These are phyloP conservation scores for Drosophila yooni DNA, from an alignment of 2,888 invertebrate species.

Conservation along the genomic window DNA sequence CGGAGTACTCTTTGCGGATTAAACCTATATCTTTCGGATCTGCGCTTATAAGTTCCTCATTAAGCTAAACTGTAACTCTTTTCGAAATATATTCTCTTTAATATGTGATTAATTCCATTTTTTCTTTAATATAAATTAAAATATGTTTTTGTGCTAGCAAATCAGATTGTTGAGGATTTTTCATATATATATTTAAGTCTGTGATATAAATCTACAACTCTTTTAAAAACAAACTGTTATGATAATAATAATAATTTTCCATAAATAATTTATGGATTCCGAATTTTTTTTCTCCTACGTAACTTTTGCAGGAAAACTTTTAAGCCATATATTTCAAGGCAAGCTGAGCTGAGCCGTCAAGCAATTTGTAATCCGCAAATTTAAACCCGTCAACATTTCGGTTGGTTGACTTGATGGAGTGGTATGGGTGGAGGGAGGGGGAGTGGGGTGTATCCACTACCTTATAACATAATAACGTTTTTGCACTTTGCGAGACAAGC, in stretches of 20 bases:
- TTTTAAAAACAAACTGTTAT: background rate
- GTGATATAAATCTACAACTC: background rate
- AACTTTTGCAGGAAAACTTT: background rate
- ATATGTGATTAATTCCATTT: no score
- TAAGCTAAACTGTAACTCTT: background rate
- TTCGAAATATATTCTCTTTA: no score
- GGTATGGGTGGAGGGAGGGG: background rate
- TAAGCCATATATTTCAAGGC: constrained; percentile 1
- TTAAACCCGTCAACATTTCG: constrained; percentile 29
- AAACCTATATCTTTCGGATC: background rate
- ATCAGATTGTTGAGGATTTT: background rate
- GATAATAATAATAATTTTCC: background rate
- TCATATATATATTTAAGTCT: background rate
- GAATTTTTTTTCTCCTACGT: background rate
- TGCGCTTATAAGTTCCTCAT: background rate
- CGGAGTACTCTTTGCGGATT: background rate
- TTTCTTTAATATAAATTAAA: no score
- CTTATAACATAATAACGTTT: constrained; percentile 41
- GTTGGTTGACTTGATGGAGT: background rate
- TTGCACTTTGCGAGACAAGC: constrained; percentile 33
- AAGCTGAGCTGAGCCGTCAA: constrained; percentile 1
- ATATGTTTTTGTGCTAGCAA: no score
- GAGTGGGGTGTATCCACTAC: background rate
- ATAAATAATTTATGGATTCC: constrained; percentile 7
- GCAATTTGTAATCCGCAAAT: constrained; percentile 21